Evolutionary conservation across 2,113 vertebrate species (phyloP).

Genomic region (Leptobrachium leishanense): DNA sequence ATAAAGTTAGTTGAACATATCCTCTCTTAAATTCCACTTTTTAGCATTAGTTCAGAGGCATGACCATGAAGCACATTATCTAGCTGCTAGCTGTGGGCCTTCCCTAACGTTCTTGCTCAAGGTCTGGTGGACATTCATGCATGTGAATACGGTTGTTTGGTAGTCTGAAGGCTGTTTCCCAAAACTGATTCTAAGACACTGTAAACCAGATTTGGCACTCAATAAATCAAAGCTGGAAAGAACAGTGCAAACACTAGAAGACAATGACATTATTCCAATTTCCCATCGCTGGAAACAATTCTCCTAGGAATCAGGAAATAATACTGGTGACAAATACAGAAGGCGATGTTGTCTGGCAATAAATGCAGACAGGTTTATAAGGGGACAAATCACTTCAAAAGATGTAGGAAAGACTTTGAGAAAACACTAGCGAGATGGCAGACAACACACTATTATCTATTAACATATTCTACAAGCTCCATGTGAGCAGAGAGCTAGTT

Average conservation of each 20-base stretch:
- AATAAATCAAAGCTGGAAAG: not conserved
- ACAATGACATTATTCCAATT: slow-evolving; percentile 1
- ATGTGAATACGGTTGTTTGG: too few species aligned
- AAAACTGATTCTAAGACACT: not conserved
- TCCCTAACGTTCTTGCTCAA: too few species aligned
- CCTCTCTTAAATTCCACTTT: too few species aligned
- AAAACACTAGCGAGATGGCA: not conserved
- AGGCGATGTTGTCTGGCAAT: slow-evolving; percentile 12
- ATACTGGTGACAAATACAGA: slow-evolving; percentile 25
- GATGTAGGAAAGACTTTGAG: not conserved
- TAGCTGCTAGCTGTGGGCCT: too few species aligned
- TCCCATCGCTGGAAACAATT: slow-evolving; percentile 17
- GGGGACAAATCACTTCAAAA: slow-evolving; percentile 36
- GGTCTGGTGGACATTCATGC: too few species aligned
- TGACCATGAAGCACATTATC: too few species aligned
- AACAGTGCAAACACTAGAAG: not conserved
- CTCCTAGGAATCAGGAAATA: slow-evolving; percentile 26
- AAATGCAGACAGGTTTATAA: slow-evolving; percentile 15
- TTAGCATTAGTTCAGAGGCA: too few species aligned
- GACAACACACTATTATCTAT: not conserved
- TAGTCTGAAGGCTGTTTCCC: slow-evolving; percentile 24
- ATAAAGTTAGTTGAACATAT: too few species aligned
- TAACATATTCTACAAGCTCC: slow-evolving; percentile 26
- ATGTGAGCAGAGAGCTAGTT: slow-evolving; percentile 14
- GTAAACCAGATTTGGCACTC: not conserved